Evolutionary conservation across 2,113 vertebrate species (phyloP).

Genomic region (Amphiprion ocellaris): DNA sequence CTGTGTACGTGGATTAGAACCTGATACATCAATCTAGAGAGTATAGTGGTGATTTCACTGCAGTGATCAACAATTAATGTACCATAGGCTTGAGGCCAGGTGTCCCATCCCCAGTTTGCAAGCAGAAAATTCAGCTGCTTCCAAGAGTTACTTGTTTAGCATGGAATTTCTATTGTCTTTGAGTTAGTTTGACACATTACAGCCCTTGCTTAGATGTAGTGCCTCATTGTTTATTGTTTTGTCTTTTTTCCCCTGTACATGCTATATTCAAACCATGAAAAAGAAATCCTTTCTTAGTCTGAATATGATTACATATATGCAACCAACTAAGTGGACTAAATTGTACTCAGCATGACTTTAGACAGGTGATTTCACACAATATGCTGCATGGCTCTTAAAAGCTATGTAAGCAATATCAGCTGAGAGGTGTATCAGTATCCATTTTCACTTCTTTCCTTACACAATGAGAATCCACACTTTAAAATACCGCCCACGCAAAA

Average conservation of each 20-base stretch:
- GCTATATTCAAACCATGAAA: background rate
- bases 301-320: background rate
- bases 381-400: background rate
- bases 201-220: background rate
- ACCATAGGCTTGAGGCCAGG: background rate
- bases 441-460: too few species aligned
- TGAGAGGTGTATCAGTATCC: too few species aligned
- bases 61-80: background rate
- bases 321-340: background rate
- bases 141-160: background rate
- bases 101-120: background rate
- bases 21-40: slow-evolving; percentile 9
- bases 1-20: slow-evolving; percentile 9
- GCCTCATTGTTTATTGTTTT: background rate
- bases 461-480: too few species aligned
- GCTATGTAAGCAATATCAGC: background rate
- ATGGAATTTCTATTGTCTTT: background rate
- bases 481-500: too few species aligned
- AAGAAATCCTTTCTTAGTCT: background rate
- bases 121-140: slow-evolving; percentile 3
- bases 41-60: slow-evolving; percentile 19
- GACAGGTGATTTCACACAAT: background rate
- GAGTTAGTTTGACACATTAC: background rate
- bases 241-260: background rate
- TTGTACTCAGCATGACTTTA: background rate